Evolutionary conservation across 2,113 vertebrate genomes (phyloP), one percentile per base, ranked within the genome.

Genomic region (Oostethus manadensis): DNA sequence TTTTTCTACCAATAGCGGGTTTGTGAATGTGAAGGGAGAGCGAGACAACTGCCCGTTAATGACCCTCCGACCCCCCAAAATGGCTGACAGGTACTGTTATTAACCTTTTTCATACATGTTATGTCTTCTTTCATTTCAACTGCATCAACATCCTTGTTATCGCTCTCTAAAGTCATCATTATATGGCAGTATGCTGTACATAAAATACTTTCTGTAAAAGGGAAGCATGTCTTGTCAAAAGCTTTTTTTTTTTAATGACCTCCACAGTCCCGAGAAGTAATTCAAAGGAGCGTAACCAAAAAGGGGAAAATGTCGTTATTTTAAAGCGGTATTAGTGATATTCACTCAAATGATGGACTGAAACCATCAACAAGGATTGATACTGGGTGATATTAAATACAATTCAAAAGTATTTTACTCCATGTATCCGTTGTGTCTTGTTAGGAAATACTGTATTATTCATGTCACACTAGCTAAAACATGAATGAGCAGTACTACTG

Each of bases 71-170:
- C 4, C 29, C 29, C 29, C 29, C 61, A 62, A 55, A 81, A 85
- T 76, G 70, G 73, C 80, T 87, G 82, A 87, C 80, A 86, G 89
- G 87, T 89, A 89, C 89, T 89, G 87, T 88, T 88, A 86, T 78
- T 71, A 58, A 79, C 66, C 73, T 77, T 83, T 74, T 63, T 68
- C 26, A 18, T 86, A 87, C 82, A 80, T 85, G 83, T 75, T 86
- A 82, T 86, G 86, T 73, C 77, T 85, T 80, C 71, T 82, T 83
- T 78, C 74, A 82, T 78, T 84, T 76, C 80, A 73, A 85, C 79
- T 84, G 86, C 85, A 82, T 60, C 84, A 85, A 82, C 73, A 71
- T 84, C 76, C 70, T 83, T 84, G 81, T 86, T 85, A 79, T 80
- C 62, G 63, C 13, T 33, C 17, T 69, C 74, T 80, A 64, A 78